Evolutionary conservation across 2,888 invertebrate species (phyloP).

Genomic region (Tineola bisselliella): DNA sequence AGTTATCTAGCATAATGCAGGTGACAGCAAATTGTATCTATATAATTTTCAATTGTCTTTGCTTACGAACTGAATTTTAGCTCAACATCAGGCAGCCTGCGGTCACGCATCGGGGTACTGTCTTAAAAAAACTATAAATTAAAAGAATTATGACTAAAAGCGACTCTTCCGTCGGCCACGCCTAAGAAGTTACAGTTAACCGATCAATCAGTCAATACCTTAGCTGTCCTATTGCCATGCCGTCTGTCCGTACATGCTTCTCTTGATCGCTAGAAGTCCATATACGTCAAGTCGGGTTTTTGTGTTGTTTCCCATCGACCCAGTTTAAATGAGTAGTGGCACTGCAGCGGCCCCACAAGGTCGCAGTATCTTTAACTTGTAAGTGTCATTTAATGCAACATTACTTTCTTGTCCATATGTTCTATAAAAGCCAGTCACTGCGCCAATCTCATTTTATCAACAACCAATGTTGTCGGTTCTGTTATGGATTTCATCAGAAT

Average conservation of each 20-base stretch:
- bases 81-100: too few relatives aligned
- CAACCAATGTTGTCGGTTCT: too few relatives aligned
- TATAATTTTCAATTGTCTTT: too few relatives aligned
- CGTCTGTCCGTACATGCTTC: constrained; percentile 30
- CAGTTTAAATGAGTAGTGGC: constrained; percentile 33
- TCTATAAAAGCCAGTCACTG: neutral
- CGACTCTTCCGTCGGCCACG: constrained; percentile 21
- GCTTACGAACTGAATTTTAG: too few relatives aligned
- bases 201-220: constrained; percentile 41
- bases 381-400: constrained; percentile 21
- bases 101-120: too few relatives aligned
- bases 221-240: constrained; percentile 35
- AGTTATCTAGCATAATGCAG: too few relatives aligned
- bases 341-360: constrained; percentile 49
- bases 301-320: constrained; percentile 51
- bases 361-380: constrained; percentile 24
- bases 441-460: neutral
- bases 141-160: constrained; percentile 5
- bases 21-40: too few relatives aligned
- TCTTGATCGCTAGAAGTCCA: constrained; percentile 25
- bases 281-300: constrained; percentile 52
- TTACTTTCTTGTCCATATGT: constrained; percentile 20
- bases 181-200: constrained; percentile 43
- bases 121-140: neutral
- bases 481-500: neutral